Base-by-base conservation (phyloP, 2,888 invertebrate genomes). In the Morpho achilles region DNA sequence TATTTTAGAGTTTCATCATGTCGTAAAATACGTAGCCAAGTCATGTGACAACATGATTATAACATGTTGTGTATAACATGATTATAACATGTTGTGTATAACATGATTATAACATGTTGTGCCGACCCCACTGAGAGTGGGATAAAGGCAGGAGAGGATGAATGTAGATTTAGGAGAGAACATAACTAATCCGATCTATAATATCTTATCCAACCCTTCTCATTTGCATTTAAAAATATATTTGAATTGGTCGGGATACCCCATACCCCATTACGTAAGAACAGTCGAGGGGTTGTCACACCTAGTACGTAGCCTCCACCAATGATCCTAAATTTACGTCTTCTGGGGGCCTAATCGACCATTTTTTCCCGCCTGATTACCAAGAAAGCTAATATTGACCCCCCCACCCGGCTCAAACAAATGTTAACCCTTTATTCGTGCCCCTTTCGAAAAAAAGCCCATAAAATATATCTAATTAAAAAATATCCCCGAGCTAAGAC, bases 401-500 rank as follows among this genome's bases (percentile, higher is more conserved):
- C 86, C 87, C 84, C 79, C 73, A 63, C 76, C 75, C 70, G 73
- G 76, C 79, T 84, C 80, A 84, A 89, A 89, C 89, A 89, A 89
- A 89, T 89, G 88, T 84, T 88, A 89, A 90, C 89, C 90, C 88
- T 87, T 88, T 86, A 84, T 82, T 82, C 82, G 77, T 76, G 75
- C 84, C 87, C 87, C 87, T 82, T 89, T 86, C 78, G 83, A 80
- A 88, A 90, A 89, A 89, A 90, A 85, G 74, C 82, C 82, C 90
- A 91, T 91, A 91, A 91, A 91, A 91, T 91, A 91, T 91, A 91
- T 91, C 91, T 91, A 91, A 91, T 91, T 91, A 91, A 91, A 91
- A 91, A 91, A 91, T 91, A 91, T 91, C 87, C 91, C 81, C 82
- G 82, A 84, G 82, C 85, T 82, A 85, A 88, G 88, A 82, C 89